phyloP scores from a whole-genome alignment of 2,888 invertebrate species.

The Sepiola atlantica region DNA sequence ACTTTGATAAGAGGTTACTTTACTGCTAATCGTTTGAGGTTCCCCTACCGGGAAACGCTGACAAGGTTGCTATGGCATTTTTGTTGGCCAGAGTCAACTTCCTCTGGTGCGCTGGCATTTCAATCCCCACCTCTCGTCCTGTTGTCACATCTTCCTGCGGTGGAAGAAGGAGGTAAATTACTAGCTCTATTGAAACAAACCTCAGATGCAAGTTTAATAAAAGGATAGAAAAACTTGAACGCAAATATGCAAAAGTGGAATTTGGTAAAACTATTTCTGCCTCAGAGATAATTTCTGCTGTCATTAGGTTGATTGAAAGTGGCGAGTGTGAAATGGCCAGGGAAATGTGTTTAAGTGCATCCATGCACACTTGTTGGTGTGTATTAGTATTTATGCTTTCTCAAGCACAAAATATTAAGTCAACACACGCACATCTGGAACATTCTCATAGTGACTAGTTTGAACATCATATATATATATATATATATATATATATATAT shows the following conservation, averaged over 20 bases:
- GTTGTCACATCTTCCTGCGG: too few species aligned
- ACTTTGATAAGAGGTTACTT: too few species aligned
- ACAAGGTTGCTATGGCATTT: too few species aligned
- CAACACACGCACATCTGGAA: neutral
- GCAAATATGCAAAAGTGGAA: neutral
- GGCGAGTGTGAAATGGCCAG: slow-evolving; percentile 15
- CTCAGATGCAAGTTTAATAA: neutral
- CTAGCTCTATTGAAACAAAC: too few species aligned
- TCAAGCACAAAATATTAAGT: neutral
- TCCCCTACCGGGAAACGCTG: too few species aligned
- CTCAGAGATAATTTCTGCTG: neutral
- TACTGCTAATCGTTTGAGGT: too few species aligned
- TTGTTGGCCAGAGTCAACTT: too few species aligned
- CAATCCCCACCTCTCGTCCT: too few species aligned
- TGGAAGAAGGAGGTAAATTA: too few species aligned
- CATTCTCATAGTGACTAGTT: neutral
- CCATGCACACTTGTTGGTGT: neutral
- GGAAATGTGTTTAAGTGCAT: slow-evolving; percentile 32
- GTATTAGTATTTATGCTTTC: slow-evolving; percentile 8
- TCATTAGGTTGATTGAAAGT: neutral
- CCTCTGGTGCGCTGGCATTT: too few species aligned
- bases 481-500: too few species aligned
- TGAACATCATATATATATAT: neutral
- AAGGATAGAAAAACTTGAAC: neutral
- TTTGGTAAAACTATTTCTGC: neutral